Evolutionary conservation across 2,113 vertebrate species (phyloP).

Genomic region (Podarcis raffonei): DNA sequence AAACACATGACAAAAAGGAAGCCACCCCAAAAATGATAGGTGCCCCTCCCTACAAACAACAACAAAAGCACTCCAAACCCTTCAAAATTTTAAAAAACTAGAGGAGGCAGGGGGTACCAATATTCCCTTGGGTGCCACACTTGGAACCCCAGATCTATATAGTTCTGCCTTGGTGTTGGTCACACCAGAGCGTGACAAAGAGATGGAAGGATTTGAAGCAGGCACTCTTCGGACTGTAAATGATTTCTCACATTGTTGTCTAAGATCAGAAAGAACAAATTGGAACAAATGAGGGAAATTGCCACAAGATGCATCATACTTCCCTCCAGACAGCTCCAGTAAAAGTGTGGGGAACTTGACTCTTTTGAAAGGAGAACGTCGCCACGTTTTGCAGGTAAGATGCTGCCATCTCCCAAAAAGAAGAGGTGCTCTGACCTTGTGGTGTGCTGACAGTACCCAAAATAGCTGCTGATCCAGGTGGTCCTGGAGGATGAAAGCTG

Average conservation of each 20-base stretch:
- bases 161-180: neutral
- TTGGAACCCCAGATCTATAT: too few species aligned
- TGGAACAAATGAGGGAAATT: slow-evolving; percentile 56
- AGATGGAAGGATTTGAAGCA: neutral
- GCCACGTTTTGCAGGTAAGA: slow-evolving; percentile 42
- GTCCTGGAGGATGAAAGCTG: slow-evolving; percentile 34
- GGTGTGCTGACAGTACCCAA: slow-evolving; percentile 52
- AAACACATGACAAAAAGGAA: too few species aligned
- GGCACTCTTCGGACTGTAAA: neutral
- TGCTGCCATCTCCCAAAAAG: slow-evolving; percentile 34
- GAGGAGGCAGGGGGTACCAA: too few species aligned
- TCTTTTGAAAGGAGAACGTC: slow-evolving; percentile 63
- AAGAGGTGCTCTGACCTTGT: slow-evolving; percentile 41
- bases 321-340: slow-evolving; percentile 56
- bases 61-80: too few species aligned
- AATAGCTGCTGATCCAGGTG: slow-evolving; percentile 34
- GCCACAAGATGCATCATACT: slow-evolving; percentile 53
- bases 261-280: slow-evolving; percentile 24
- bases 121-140: too few species aligned
- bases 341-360: slow-evolving; percentile 59
- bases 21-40: too few species aligned
- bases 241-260: neutral
- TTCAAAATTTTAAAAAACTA: too few species aligned
- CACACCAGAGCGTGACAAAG: neutral
- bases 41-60: too few species aligned